Conservation (phyloP, 2,797 vertebrate species). For the Sebastes matsubarae region DNA sequence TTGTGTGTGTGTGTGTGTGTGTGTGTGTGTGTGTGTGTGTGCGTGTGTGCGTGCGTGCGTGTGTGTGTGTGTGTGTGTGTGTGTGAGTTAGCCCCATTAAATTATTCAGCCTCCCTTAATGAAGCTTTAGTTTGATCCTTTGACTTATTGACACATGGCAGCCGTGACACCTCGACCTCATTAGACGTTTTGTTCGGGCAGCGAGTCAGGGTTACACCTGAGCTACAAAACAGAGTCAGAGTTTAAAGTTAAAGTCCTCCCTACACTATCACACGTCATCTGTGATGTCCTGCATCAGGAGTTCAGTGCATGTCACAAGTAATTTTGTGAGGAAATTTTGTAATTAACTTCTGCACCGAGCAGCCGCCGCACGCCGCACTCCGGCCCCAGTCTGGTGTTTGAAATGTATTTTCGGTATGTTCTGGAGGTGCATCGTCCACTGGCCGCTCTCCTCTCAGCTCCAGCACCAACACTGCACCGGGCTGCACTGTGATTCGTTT, state of each 20-base stretch:
- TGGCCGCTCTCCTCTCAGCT: too few relatives aligned
- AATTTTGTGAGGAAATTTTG: neutral
- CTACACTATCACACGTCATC: neutral
- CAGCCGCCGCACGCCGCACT: too few relatives aligned
- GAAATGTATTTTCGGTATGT: too few relatives aligned
- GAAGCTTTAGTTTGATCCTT: slow-evolving; percentile 50
- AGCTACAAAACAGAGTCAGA: neutral
- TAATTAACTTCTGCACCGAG: too few relatives aligned
- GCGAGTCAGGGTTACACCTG: slow-evolving; percentile 3
- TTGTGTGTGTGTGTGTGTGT: slow-evolving; percentile 12
- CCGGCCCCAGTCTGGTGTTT: too few relatives aligned
- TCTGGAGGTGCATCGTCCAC: too few relatives aligned
- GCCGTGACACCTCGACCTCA: slow-evolving; percentile 24
- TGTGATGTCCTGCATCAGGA: neutral
- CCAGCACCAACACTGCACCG: too few relatives aligned
- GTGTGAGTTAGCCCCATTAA: slow-evolving; percentile 8
- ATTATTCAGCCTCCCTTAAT: slow-evolving; percentile 59
- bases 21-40: slow-evolving; percentile 4
- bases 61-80: slow-evolving; percentile 13
- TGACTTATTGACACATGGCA: slow-evolving; percentile 37
- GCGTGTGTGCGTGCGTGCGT: neutral
- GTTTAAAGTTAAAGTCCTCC: neutral
- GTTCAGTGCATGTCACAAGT: neutral
- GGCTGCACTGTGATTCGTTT: too few relatives aligned
- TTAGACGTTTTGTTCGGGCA: slow-evolving; percentile 3